Evolutionary conservation across 2,888 invertebrate genomes (phyloP).

Genomic region (Xanthia togata): DNA sequence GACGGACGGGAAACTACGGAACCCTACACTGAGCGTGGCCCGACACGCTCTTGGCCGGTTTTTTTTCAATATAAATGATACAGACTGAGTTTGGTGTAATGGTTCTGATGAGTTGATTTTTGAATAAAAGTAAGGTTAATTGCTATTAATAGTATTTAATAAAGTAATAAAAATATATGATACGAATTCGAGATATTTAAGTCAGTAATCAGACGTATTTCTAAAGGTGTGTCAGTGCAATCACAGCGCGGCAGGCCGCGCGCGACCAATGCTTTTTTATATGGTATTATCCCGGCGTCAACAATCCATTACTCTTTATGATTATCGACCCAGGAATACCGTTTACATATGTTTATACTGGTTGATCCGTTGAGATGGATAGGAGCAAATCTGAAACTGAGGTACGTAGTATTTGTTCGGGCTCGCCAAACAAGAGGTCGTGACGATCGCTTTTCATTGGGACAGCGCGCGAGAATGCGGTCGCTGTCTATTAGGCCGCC

Average conservation of each 20-base stretch:
- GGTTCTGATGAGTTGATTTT: background rate
- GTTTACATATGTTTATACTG: background rate
- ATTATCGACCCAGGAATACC: background rate
- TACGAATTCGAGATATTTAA: background rate
- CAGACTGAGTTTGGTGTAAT: background rate
- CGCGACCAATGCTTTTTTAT: too few relatives aligned
- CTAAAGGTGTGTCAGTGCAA: too few relatives aligned
- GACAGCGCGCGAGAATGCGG: too few relatives aligned
- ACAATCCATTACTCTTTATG: background rate
- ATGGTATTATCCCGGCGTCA: background rate
- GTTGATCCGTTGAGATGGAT: background rate
- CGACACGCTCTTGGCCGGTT: too few relatives aligned
- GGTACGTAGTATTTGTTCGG: background rate
- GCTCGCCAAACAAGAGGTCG: too few relatives aligned
- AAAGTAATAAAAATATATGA: background rate
- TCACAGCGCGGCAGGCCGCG: too few relatives aligned
- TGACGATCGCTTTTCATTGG: background rate
- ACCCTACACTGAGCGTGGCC: too few relatives aligned
- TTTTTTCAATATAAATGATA: background rate
- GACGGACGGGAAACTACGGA: too few relatives aligned
- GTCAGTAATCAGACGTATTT: background rate
- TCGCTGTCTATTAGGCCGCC: too few relatives aligned
- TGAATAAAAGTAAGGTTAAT: constrained; percentile 3
- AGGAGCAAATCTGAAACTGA: background rate
- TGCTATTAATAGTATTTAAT: constrained; percentile 7